phyloP scores from a whole-genome alignment of 2,888 invertebrate genomes.

The Ferrisia virgata region DNA sequence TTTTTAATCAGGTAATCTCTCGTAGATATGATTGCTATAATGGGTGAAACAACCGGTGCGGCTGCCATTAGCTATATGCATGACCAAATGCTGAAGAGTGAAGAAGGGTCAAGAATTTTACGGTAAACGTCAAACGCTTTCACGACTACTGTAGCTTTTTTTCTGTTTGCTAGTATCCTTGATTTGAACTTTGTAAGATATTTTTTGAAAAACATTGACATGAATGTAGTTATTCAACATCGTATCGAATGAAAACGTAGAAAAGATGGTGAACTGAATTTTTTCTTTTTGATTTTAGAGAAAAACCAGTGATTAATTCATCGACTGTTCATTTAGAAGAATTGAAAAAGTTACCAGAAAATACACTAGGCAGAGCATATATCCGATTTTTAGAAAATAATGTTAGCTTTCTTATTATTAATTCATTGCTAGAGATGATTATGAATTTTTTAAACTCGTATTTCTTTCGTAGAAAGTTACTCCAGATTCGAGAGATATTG shows the following conservation, averaged over 20 bases:
- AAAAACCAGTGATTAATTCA: slow-evolving; percentile 84
- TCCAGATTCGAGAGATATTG: slow-evolving; percentile 85
- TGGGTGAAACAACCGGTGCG: slow-evolving; percentile 51
- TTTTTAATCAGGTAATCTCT: neutral
- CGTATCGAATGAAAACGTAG: neutral
- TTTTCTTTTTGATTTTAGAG: slow-evolving; percentile 54
- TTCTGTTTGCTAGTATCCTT: neutral
- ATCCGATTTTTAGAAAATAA: slow-evolving; percentile 77
- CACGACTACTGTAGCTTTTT: neutral
- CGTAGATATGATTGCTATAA: slow-evolving; percentile 51
- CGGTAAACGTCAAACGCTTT: slow-evolving; percentile 46
- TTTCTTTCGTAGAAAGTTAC: slow-evolving; percentile 67
- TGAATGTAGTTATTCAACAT: neutral
- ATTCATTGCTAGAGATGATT: neutral
- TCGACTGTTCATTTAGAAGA: slow-evolving; percentile 71
- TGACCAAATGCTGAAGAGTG: slow-evolving; percentile 69
- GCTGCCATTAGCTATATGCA: slow-evolving; percentile 69
- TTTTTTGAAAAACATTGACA: too few species aligned
- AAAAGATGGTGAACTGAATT: neutral
- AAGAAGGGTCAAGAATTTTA: slow-evolving; percentile 72
- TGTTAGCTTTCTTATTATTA: slow-evolving; percentile 55
- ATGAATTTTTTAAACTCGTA: neutral
- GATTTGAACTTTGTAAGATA: neutral
- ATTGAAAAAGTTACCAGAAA: slow-evolving; percentile 69
- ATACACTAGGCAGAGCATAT: slow-evolving; percentile 83